Evolutionary conservation across 2,797 vertebrate genomes (phyloP), one percentile per base, ranked within the genome.

Genomic region (Pantherophis vulpinus): DNA sequence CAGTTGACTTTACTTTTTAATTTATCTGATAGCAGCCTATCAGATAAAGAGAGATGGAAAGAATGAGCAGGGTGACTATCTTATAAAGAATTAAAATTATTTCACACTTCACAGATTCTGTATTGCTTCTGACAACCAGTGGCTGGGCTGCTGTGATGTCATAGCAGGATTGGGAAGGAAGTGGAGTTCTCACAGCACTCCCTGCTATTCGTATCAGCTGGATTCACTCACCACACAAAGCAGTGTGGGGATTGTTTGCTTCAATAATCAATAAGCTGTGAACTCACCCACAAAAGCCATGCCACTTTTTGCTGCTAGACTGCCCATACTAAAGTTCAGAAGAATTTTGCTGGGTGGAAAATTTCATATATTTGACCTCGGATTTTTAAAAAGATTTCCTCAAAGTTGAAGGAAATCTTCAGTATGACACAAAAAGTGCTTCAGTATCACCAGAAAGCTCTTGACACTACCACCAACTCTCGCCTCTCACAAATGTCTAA

Each of bases 1-100:
- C 61, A 91, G 58, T 51, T 79, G 37, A 8, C 91, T 93, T 88
- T 91, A 60, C 11, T 90, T 61, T 92, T 70, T 66, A 66, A 95
- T 13, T 16, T 61, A 47, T 47, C 63, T 37, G 9, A 90, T 55
- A 74, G 59, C 66, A 86, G 29, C 27, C 14, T 74, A 74, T 74
- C 66, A 74, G 66, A 37, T 37, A 87, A 61, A 16, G 27, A 90
- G 51, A 83, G 42, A 58, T 37, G 25, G 29, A 29, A 37, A 88
- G 74, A 56, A 59, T 51, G 5, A 83, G n/a, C 70, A n/a, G 18
- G 79, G 4, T 89, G 88, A 55, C 29, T n/a, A 87, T 16, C 58
- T 74, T 59, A n/a, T 8, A 60, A 92, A 70, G 58, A 29, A n/a
- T 54, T 88, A 29, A n/a, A 29, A 79, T 60, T 37, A 20, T 88